Base-by-base conservation (phyloP, 2,797 vertebrate species). In the Vireo griseus region DNA sequence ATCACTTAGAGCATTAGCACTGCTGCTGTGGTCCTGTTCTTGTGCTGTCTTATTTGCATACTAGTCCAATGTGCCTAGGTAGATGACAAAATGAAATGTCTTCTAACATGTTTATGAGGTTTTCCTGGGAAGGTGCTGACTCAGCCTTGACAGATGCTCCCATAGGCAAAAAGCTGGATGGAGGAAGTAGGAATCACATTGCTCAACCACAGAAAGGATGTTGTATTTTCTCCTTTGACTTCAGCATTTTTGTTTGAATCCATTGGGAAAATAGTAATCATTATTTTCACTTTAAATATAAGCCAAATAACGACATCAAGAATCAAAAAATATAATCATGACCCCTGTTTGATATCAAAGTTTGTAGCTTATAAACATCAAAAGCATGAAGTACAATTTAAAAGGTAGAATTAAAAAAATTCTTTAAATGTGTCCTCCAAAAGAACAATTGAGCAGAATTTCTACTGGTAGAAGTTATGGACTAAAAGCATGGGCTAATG, bases 1-100 rank as follows among this genome's bases (percentile, higher is more conserved):
- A 97, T 97, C 94, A 92, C 95, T 97, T 88, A 97, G 88, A 95
- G 94, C 90, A 93, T 97, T 95, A 97, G 86, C 85, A 74, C 93
- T 94, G 81, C 59, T 88, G 86, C 95, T 88, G 78, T 63, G 80
- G 94, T 93, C 96, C 79, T 94, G 84, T 94, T 97, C 90, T 92
- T 90, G 25, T 78, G 69, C 88, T 52, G 61, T 84, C 85, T 90
- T 81, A 94, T 94, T 91, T 94, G 95, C 84, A 83, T 95, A 72
- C 58, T 92, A 94, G 97, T 96, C 92, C 93, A 65, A 8, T 59
- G 84, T 54, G 73, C 88, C 75, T 87, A 91, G 75, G 91, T 91
- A 76, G 77, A 95, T 68, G 97, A 94, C 77, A 96, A 86, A 91
- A 91, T 75, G 86, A 90, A 97, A 88, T 82, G 75, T 91, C 93